Evolutionary conservation across 1,140 invertebrate genomes (phyloP).

Genomic region (Ruditapes philippinarum): DNA sequence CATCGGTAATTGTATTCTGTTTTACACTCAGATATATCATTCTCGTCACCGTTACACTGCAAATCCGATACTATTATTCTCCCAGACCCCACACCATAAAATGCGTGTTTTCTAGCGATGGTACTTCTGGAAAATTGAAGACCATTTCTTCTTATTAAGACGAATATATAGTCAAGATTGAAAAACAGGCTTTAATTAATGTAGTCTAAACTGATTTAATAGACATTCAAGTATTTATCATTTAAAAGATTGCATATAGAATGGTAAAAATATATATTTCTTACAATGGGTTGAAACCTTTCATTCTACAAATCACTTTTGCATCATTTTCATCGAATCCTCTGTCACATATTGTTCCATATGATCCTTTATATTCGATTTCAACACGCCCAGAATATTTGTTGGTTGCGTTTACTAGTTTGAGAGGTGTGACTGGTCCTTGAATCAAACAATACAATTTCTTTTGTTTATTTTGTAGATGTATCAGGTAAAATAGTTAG

Average conservation of each 20-base stretch:
- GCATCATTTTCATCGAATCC: conserved; percentile 64
- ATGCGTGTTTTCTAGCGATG: background rate
- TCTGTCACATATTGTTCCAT: conserved; percentile 74
- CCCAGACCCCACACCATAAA: background rate
- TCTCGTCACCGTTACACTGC: background rate
- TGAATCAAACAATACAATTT: background rate
- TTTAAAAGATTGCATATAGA: too few relatives aligned
- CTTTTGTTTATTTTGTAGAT: too few relatives aligned
- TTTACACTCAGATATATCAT: background rate
- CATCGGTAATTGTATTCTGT: background rate
- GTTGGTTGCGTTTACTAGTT: conserved; percentile 8
- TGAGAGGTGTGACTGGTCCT: conserved; percentile 28
- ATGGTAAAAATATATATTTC: too few relatives aligned
- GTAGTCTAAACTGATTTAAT: too few relatives aligned
- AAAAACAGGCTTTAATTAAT: too few relatives aligned
- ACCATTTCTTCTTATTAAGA: too few relatives aligned
- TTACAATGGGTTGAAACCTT: conserved; percentile 58
- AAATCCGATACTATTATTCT: background rate
- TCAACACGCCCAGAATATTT: conserved; percentile 68
- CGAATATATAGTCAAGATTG: too few relatives aligned
- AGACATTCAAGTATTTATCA: too few relatives aligned
- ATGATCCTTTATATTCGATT: conserved; percentile 60
- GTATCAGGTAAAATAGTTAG: too few relatives aligned
- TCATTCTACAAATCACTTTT: conserved; percentile 68
- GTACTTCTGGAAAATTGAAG: background rate